Conservation (phyloP, 2,797 vertebrate species). For the Calcarius lapponicus region DNA sequence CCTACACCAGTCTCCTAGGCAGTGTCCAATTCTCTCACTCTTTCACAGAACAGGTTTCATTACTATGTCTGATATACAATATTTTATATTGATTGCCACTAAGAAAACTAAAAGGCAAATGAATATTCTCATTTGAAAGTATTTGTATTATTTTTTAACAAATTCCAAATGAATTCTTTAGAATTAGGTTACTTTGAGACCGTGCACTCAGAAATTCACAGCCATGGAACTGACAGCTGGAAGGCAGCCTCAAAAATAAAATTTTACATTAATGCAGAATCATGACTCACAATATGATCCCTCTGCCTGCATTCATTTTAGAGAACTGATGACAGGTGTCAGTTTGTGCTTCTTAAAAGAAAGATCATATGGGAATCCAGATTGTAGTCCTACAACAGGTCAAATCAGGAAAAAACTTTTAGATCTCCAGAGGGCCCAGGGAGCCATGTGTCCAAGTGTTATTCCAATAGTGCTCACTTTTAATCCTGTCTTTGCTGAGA, state of each 20-base stretch:
- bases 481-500: not conserved
- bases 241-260: conserved; percentile 13
- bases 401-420: conserved; percentile 12
- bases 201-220: not conserved
- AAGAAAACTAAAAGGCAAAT: not conserved
- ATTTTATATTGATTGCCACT: not conserved
- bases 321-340: conserved; percentile 33
- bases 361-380: conserved; percentile 53
- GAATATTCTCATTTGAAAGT: not conserved
- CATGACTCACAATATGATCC: conserved; percentile 33
- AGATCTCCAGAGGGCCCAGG: not conserved
- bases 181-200: not conserved
- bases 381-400: not conserved
- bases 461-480: not conserved
- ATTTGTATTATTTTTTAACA: not conserved
- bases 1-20: not conserved
- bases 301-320: not conserved
- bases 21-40: not conserved
- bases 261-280: not conserved
- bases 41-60: not conserved
- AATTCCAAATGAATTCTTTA: not conserved
- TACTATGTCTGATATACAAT: not conserved
- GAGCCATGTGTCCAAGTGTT: not conserved
- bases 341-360: not conserved
- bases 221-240: not conserved